These are phyloP conservation scores for Propithecus deckenii DNA, from an alignment of 2,797 vertebrate genomes.

Conservation along the genomic window DNA sequence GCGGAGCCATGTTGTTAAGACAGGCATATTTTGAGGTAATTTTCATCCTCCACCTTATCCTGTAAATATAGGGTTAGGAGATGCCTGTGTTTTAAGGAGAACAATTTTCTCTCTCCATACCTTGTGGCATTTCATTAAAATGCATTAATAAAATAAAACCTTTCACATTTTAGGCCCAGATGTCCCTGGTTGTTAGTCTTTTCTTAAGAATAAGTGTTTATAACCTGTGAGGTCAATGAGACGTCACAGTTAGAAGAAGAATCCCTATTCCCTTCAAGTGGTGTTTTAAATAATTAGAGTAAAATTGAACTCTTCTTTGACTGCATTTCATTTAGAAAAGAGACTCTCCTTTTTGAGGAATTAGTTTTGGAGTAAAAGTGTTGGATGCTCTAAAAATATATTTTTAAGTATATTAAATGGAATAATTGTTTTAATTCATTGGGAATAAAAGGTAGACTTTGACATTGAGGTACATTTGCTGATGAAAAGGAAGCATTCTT, in stretches of 20 bases:
- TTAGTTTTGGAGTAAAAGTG: slow-evolving; percentile 47
- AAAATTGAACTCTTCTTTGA: slow-evolving; percentile 52
- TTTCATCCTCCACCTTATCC: not conserved
- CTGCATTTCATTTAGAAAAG: slow-evolving; percentile 42
- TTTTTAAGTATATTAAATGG: slow-evolving; percentile 49
- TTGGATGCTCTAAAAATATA: slow-evolving; percentile 38
- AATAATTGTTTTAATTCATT: slow-evolving; percentile 52
- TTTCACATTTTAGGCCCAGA: slow-evolving; percentile 27
- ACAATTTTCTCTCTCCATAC: not conserved
- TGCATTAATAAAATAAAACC: slow-evolving; percentile 29
- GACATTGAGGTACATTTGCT: slow-evolving; percentile 85
- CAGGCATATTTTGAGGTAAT: not conserved
- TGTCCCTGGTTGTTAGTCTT: slow-evolving; percentile 8
- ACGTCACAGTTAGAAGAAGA: slow-evolving; percentile 25
- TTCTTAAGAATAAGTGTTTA: slow-evolving; percentile 56
- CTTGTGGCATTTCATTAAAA: slow-evolving; percentile 45
- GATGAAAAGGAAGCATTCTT: slow-evolving; percentile 87
- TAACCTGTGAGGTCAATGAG: slow-evolving; percentile 32
- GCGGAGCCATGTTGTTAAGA: not conserved
- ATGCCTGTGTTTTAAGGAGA: not conserved
- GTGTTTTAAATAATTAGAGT: slow-evolving; percentile 55
- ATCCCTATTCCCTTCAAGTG: slow-evolving; percentile 18
- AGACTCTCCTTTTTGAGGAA: slow-evolving; percentile 20
- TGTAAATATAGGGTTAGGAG: not conserved
- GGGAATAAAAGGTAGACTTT: slow-evolving; percentile 72